Base-by-base conservation (phyloP, 2,888 invertebrate genomes). In the Tetropium fuscum region DNA sequence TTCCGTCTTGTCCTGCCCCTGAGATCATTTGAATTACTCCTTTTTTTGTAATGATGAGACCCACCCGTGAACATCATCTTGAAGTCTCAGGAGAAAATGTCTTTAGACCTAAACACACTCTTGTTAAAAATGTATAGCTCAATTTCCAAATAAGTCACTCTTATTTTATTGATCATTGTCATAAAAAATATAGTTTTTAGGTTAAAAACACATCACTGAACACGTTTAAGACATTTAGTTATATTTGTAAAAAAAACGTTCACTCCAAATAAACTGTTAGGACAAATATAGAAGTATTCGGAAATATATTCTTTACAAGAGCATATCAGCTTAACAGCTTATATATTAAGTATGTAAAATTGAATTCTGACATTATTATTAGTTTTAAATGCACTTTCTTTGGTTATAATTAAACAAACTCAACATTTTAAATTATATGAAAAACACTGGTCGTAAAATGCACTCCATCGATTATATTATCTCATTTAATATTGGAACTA, bases 11-110 rank as follows among this genome's bases (percentile, higher is more conserved):
- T 18, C 38, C 51, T 51, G 15, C 48, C 51, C 6, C 51, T 25
- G n/a, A 8, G 25, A 59, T 79, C 78, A 62, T 78, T 77, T 10
- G 80, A 78, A 41, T 78, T 79, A 66, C 81, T 84, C 65, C 15
- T 11, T 6, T 83, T 78, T 71, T 85, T 86, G 76, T 86, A 87
- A 69, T 87, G 84, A 78, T 86, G 86, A 62, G 87, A 87, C 75
- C 87, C 86, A 72, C 88, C 88, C 71, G 88, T 88, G 81, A 89
- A 89, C 88, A 89, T 89, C 89, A 89, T 89, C 73, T 84, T 86
- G 74, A 13, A 15, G 10, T n/a, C 27, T 51, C 58, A 58, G 6
- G 27, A 19, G n/a, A 55, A 55, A 30, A 55, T 44, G 13, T 55
- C 38, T 19, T 55, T 55, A 22, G 40, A 55, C 20, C 55, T 55